Evolutionary conservation across 2,888 invertebrate species (phyloP).

Genomic region (Caenorhabditis wallacei): DNA sequence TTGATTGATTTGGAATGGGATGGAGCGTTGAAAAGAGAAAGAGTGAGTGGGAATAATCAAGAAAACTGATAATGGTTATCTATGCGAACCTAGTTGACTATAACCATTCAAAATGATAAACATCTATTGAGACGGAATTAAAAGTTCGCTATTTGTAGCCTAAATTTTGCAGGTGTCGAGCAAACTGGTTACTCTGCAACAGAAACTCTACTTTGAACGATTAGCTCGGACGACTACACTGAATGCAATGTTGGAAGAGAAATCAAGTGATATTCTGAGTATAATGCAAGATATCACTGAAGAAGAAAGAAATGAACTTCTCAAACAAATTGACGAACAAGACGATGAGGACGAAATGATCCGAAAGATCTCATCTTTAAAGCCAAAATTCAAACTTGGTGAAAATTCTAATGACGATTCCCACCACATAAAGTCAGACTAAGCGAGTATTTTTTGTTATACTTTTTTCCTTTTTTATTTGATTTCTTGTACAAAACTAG

Average conservation of each 20-base stretch:
- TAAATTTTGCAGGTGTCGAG: constrained; percentile 66
- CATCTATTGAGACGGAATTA: neutral
- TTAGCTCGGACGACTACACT: constrained; percentile 72
- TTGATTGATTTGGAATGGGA: constrained; percentile 98
- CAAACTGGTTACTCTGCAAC: constrained; percentile 71
- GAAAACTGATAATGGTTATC: neutral
- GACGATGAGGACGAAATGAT: constrained; percentile 69
- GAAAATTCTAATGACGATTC: neutral
- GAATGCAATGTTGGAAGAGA: constrained; percentile 54
- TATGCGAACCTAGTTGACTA: neutral
- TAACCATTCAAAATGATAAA: neutral
- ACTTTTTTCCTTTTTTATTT: neutral
- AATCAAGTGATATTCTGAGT: constrained; percentile 62
- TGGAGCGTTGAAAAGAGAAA: constrained; percentile 92
- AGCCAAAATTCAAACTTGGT: constrained; percentile 44
- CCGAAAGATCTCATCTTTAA: constrained; percentile 62
- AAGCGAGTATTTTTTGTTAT: constrained; percentile 38
- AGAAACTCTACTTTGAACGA: constrained; percentile 73
- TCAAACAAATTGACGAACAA: constrained; percentile 69
- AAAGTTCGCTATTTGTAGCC: neutral
- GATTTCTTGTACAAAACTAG: constrained; percentile 43
- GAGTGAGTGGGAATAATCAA: constrained; percentile 64
- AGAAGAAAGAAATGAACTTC: constrained; percentile 68
- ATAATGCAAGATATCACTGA: constrained; percentile 71
- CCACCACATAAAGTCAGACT: constrained; percentile 50